Evolutionary conservation across 64 coral and sea anemone genomes (phyloP).

Genomic region (Actinia equina): DNA sequence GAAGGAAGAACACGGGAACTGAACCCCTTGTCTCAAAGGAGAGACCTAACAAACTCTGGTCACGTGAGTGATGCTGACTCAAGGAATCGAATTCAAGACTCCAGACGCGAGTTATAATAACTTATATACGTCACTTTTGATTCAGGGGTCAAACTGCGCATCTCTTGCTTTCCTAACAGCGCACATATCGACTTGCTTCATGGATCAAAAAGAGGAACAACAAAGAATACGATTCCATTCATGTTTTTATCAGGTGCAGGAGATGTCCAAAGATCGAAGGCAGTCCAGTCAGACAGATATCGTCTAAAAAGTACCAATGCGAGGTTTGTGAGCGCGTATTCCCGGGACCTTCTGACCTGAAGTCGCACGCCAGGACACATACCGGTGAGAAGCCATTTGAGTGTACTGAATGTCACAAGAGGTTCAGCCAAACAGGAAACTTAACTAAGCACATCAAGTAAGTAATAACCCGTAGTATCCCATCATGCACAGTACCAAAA

Average conservation of each 20-base stretch:
- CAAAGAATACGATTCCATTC: not conserved
- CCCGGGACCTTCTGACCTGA: slow-evolving; percentile 77
- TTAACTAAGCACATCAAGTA: slow-evolving; percentile 81
- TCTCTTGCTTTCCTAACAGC: too few relatives aligned
- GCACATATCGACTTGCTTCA: too few relatives aligned
- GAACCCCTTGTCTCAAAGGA: too few relatives aligned
- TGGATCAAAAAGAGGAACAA: not conserved
- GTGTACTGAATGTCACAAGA: slow-evolving; percentile 63
- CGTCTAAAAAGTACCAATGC: slow-evolving; percentile 56
- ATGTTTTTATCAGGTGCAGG: slow-evolving; percentile 55
- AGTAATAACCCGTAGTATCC: not conserved
- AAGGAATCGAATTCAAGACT: too few relatives aligned
- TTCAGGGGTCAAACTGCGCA: too few relatives aligned
- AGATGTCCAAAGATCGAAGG: slow-evolving; percentile 91
- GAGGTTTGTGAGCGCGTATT: slow-evolving; percentile 61
- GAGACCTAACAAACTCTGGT: too few relatives aligned
- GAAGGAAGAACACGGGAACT: too few relatives aligned
- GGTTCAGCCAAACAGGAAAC: slow-evolving; percentile 84
- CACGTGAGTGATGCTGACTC: too few relatives aligned
- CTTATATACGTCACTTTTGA: too few relatives aligned
- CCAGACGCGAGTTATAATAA: too few relatives aligned
- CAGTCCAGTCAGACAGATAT: slow-evolving; percentile 32
- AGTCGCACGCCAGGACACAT: slow-evolving; percentile 68
- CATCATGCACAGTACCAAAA: too few relatives aligned
- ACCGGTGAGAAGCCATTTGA: slow-evolving; percentile 85